Evolutionary conservation across 2,113 vertebrate species (phyloP), one percentile per base, ranked within the genome.

Genomic region (Dendropsophus ebraccatus): DNA sequence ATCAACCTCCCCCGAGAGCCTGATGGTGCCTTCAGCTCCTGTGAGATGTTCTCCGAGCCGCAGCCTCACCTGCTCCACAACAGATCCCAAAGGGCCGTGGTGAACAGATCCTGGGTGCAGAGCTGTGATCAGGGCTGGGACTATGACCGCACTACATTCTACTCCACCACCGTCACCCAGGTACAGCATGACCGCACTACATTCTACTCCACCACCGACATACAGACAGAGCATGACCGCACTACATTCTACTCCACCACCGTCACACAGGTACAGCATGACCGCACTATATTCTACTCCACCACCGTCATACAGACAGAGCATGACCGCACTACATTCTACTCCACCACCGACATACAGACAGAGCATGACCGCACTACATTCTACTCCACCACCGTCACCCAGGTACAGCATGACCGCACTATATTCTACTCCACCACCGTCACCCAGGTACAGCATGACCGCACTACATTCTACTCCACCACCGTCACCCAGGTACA

Each of bases 111-210:
- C 17, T 25, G 81, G 41, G 89, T 88, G 32, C 89, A 94, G 83
- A 81, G 82, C 6, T 97, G 97, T 87, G 92, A 92, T 83, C 90
- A 94, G 0, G 96, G 96, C 89, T 98, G 97, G 96, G 92, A 93
- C 87, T 97, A 96, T 1, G 93, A 97, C 85, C 91, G 82, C 85
- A 94, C 92, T 0, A 94, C 92, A 70, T 96, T 97, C 91, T 93
- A 90, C 75, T 96, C 96, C 77, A 96, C 96, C 65, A 90, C 96
- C 82, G 94, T 93, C 47, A 96, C 95, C 0, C 90, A 98, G 97
- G 97, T 49, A n/a, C n/a, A n/a, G n/a, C n/a, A 49, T 41, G 41
- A 41, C 41, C 41, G 41, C 41, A 41, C 41, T 97, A 93, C 90
- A 88, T 0, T 14, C 41, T 41, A 41, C 41, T 41, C 41, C 41